Percentiles rank a stretch among this genome's conserved stretches.
phyloP scores from a whole-genome alignment of 2,113 vertebrate genomes.

The Cinclus mexicanus region DNA sequence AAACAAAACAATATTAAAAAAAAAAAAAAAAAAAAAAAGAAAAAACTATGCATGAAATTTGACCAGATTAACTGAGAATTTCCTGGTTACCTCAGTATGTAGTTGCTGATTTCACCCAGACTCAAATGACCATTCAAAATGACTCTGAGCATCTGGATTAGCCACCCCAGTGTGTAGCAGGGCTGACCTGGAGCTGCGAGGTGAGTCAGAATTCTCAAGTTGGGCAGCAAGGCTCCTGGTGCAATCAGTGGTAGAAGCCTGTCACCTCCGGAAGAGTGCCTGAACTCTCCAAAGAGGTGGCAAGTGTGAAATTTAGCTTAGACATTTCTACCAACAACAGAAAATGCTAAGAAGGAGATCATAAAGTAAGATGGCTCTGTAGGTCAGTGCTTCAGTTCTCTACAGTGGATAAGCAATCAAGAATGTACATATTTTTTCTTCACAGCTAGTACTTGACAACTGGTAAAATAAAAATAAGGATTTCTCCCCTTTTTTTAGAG shows the following conservation, averaged over 20 bases:
- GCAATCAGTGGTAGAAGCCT: background rate
- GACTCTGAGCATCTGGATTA: background rate
- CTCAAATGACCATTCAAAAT: background rate
- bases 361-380: background rate
- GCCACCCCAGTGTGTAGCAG: no score
- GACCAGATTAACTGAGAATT: background rate
- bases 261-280: background rate
- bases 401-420: background rate
- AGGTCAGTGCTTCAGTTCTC: background rate
- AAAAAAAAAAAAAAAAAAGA: background rate
- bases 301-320: background rate
- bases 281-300: background rate
- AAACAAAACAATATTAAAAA: background rate
- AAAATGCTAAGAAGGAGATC: background rate
- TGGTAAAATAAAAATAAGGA: background rate
- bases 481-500: background rate
- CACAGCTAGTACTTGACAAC: background rate
- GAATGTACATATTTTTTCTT: background rate
- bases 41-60: background rate
- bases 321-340: background rate
- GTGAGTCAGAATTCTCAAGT: fast-evolving
- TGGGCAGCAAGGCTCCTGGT: background rate
- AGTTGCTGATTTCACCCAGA: background rate
- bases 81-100: background rate
- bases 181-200: background rate